A percentile compares a stretch with the other conserved stretches of the same genome.
Evolutionary conservation across 2,113 vertebrate genomes (phyloP).

Genomic region (Piprites chloris): DNA sequence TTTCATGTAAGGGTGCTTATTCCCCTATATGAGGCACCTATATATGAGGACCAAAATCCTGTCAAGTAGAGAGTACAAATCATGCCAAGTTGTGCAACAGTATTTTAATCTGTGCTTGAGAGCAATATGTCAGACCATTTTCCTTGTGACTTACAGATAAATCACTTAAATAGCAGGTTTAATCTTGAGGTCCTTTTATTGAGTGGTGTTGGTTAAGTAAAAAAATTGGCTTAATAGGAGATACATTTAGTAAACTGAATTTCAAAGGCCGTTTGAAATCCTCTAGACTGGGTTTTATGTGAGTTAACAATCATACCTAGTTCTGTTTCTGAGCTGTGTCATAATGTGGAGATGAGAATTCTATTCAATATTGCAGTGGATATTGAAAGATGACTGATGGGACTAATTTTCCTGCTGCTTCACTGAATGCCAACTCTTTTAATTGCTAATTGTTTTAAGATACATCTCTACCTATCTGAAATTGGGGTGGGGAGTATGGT

Average conservation of each 20-base stretch:
- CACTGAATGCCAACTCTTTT: background rate
- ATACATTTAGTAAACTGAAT: slow-evolving; percentile 8
- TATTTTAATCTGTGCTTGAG: slow-evolving; percentile 5
- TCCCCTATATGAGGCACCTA: background rate
- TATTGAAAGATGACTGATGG: background rate
- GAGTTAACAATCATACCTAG: background rate
- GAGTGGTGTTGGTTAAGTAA: slow-evolving; percentile 35
- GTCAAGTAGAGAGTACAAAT: background rate
- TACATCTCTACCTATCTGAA: background rate
- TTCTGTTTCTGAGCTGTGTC: background rate
- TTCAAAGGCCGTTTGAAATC: slow-evolving; percentile 33
- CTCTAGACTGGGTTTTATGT: slow-evolving; percentile 4
- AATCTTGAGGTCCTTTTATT: slow-evolving; percentile 35
- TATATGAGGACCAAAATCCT: background rate
- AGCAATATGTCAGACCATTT: background rate
- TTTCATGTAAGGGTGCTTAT: background rate
- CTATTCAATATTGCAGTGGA: background rate
- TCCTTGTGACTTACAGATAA: background rate
- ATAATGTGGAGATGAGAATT: background rate
- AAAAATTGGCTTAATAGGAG: slow-evolving; percentile 31
- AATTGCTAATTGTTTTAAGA: slow-evolving; percentile 20
- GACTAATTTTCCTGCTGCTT: background rate
- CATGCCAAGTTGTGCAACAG: background rate
- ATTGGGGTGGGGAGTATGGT: background rate
- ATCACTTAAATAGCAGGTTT: slow-evolving; percentile 22